Conservation (phyloP, 2,113 vertebrate genomes). For the Lichenostomus cassidix region DNA sequence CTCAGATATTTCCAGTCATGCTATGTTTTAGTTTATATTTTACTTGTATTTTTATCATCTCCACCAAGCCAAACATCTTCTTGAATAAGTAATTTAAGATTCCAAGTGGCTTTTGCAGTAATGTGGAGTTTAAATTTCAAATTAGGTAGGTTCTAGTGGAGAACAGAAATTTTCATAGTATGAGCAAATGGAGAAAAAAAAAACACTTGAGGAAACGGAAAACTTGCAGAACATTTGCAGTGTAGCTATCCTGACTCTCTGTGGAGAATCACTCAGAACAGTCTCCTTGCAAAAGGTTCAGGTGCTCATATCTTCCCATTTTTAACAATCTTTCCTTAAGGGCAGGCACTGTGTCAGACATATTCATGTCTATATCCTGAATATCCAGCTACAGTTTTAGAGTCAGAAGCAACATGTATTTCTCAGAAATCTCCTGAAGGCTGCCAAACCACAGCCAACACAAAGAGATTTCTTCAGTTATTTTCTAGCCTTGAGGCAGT, state of each 20-base stretch:
- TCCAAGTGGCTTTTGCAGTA: constrained; percentile 24
- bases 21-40: background rate
- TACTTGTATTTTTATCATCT: constrained; percentile 12
- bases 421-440: constrained; percentile 11
- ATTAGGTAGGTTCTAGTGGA: background rate
- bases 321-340: background rate
- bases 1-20: background rate
- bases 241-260: background rate
- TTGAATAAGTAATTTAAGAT: background rate
- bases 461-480: background rate
- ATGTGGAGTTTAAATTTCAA: background rate
- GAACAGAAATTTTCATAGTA: background rate
- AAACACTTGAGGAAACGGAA: background rate
- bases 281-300: background rate
- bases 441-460: background rate
- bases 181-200: background rate
- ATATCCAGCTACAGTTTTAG: background rate
- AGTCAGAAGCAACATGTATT: constrained; percentile 16
- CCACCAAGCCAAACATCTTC: background rate
- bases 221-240: background rate
- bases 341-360: background rate
- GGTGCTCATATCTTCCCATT: background rate
- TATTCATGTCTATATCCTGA: background rate
- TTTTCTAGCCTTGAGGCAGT: constrained; percentile 14
- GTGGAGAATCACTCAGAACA: background rate